These are phyloP conservation scores for Lutjanus argentimaculatus DNA, from an alignment of 2,797 vertebrate genomes.

Conservation along the genomic window DNA sequence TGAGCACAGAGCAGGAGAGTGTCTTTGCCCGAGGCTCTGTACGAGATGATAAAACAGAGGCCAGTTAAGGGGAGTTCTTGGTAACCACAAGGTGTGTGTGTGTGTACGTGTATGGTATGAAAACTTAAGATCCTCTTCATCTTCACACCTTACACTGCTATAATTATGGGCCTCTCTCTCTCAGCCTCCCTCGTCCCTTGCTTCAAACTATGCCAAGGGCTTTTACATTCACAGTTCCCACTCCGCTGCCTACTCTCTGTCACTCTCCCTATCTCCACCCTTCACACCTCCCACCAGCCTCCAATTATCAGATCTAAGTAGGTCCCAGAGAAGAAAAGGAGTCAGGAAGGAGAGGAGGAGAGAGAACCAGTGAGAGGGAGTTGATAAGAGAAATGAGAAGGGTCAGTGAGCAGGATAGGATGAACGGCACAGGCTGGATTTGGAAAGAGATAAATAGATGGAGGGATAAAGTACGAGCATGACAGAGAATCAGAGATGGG, in stretches of 20 bases:
- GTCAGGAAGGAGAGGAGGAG: constrained; percentile 39
- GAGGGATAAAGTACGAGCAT: constrained; percentile 32
- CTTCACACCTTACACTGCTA: constrained; percentile 74
- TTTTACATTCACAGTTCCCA: constrained; percentile 78
- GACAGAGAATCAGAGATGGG: constrained; percentile 40
- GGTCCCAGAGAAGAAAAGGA: constrained; percentile 72
- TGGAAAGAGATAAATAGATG: constrained; percentile 38
- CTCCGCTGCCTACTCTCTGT: constrained; percentile 74
- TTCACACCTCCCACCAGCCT: constrained; percentile 80
- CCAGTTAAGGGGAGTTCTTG: constrained; percentile 61
- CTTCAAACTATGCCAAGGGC: constrained; percentile 77
- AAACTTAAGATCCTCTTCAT: constrained; percentile 75
- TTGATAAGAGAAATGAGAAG: constrained; percentile 57
- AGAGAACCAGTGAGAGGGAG: constrained; percentile 37
- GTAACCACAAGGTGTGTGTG: constrained; percentile 55
- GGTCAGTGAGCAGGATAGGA: constrained; percentile 55
- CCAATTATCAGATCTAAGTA: constrained; percentile 83
- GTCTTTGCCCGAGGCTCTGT: constrained; percentile 71
- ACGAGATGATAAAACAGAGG: constrained; percentile 71
- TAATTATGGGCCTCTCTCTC: constrained; percentile 73
- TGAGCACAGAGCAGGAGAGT: constrained; percentile 28
- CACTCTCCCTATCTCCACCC: constrained; percentile 70
- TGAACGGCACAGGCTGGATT: constrained; percentile 24
- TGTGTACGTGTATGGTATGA: constrained; percentile 53
- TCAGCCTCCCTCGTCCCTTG: constrained; percentile 41